These are phyloP conservation scores for Sinosuthora webbiana DNA, from an alignment of 2,113 vertebrate species.

Conservation along the genomic window DNA sequence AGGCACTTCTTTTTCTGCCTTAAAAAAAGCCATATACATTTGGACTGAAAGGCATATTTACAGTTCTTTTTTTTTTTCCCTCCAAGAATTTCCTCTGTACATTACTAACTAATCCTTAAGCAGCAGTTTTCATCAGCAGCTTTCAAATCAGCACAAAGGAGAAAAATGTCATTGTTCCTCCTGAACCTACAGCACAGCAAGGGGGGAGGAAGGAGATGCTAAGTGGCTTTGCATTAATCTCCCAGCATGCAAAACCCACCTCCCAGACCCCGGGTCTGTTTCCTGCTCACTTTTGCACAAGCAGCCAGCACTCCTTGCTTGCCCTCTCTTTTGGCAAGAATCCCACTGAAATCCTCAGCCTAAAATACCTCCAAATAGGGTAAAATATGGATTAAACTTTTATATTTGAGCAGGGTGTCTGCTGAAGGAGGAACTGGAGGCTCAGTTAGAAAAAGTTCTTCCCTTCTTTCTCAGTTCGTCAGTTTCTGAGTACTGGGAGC, in stretches of 20 bases:
- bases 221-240: conserved; percentile 42
- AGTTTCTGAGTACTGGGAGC: not conserved
- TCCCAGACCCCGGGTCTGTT: not conserved
- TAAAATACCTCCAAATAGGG: not conserved
- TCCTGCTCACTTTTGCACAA: not conserved
- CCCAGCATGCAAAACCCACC: conserved; percentile 12
- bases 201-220: conserved; percentile 10
- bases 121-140: conserved; percentile 43
- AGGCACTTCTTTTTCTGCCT: not conserved
- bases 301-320: not conserved
- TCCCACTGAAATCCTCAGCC: not conserved
- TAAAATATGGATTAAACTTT: not conserved
- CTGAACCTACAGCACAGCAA: conserved; percentile 9
- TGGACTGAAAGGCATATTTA: not conserved
- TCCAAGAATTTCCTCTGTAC: not conserved
- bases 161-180: conserved; percentile 37
- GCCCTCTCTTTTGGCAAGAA: not conserved
- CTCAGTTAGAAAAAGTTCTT: not conserved
- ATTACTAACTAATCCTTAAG: conserved; percentile 48
- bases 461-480: not conserved
- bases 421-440: not conserved
- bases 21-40: not conserved
- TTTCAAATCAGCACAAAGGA: conserved; percentile 56
- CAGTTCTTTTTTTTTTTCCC: not conserved
- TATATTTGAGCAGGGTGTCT: not conserved